These are phyloP conservation scores for Enteromius mattozi DNA, from an alignment of 2,797 vertebrate genomes.

Conservation along the genomic window DNA sequence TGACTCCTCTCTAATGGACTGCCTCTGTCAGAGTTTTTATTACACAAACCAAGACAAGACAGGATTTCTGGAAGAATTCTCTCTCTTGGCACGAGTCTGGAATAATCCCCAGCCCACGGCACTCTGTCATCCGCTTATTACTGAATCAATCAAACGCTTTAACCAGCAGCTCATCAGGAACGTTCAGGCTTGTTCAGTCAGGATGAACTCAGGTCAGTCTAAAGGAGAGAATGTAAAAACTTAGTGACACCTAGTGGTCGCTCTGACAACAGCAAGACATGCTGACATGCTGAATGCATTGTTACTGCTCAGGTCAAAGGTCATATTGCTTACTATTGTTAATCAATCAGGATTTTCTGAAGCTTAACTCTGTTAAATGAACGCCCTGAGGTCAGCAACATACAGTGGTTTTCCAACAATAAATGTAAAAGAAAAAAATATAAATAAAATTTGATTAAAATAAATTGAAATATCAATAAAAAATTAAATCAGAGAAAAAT, in stretches of 20 bases:
- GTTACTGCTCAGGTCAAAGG: slow-evolving; percentile 7
- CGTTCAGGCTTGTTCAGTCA: slow-evolving; percentile 58
- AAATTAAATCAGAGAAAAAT: not conserved
- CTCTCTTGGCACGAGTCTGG: slow-evolving; percentile 21
- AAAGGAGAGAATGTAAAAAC: not conserved
- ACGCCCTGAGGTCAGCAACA: not conserved
- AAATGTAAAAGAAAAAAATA: not conserved
- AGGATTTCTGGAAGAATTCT: slow-evolving; percentile 37
- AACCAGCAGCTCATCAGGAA: slow-evolving; percentile 50
- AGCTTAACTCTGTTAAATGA: not conserved
- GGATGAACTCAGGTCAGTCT: slow-evolving; percentile 50
- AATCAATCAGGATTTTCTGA: slow-evolving; percentile 36
- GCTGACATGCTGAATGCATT: not conserved
- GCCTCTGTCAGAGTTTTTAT: slow-evolving; percentile 19
- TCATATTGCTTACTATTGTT: not conserved
- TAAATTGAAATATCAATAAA: not conserved
- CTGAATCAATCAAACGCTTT: slow-evolving; percentile 56
- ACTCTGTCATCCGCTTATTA: slow-evolving; percentile 55
- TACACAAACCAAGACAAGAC: slow-evolving; percentile 35
- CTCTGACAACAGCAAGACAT: not conserved
- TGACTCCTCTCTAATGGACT: not conserved
- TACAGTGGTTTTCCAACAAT: not conserved
- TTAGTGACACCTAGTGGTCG: slow-evolving; percentile 51
- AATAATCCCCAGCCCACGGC: slow-evolving; percentile 49
- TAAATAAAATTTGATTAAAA: not conserved